Base-by-base conservation (phyloP, 2,888 invertebrate genomes). In the Amphipoea oculea region DNA sequence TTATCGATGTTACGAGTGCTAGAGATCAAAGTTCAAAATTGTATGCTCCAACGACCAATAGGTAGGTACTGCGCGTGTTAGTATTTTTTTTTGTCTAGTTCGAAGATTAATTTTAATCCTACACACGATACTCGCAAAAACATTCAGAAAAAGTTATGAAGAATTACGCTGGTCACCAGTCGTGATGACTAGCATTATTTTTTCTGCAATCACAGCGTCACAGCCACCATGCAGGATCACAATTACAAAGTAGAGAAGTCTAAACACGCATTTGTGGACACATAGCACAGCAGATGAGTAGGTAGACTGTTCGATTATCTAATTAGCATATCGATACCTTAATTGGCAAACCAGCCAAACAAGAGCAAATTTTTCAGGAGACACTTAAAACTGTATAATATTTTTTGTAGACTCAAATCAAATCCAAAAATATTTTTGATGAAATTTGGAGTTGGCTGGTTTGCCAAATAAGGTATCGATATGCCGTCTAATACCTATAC, bases 1-100 rank as follows among this genome's bases (percentile, higher is more conserved):
- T 69, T 62, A 69, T 51, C 60, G 65, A 69, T 73, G 14, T 51
- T 68, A 40, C 48, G 54, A 72, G 63, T 17, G 48, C 63, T 51
- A 73, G 76, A 73, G 79, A 65, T 68, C 83, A 86, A 82, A 82
- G 77, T 76, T 77, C 76, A 75, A 84, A 40, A 65, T 51, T 12
- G 72, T 20, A 36, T 42, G 36, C 7, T 76, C 7, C 17, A 69
- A 68, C 9, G 36, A 63, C 45, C 62, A 1, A 54, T 62, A 29
- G 6, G 42, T 36, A n/a, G 36, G 17, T 74, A 14, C n/a, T 42
- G 71, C 29, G 60, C 60, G 7, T 36, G 51, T 67, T 20, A n/a
- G 7, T 17, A 11, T 60, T 80, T 54, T 76, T 14, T 60, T 17
- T 40, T 65, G 20, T 4, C 4, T 11, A 40, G 11, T n/a, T 51